These are phyloP conservation scores for Danio tinwini DNA, from an alignment of 2,797 vertebrate genomes.

Conservation along the genomic window DNA sequence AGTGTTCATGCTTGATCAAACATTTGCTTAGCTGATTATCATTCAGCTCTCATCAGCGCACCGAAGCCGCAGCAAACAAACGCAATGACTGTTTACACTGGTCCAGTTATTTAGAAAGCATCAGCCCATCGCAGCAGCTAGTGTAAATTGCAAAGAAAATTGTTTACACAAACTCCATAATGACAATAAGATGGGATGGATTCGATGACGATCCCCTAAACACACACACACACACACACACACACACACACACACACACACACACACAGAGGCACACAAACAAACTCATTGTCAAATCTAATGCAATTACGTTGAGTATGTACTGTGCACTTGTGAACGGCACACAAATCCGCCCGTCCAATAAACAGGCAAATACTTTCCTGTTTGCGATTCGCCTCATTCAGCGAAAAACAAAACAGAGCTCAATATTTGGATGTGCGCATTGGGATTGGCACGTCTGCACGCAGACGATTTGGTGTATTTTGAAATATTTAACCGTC, in stretches of 20 bases:
- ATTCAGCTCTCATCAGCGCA: slow-evolving; percentile 16
- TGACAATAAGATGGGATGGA: slow-evolving; percentile 35
- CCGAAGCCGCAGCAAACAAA: slow-evolving; percentile 26
- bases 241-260: slow-evolving; percentile 17
- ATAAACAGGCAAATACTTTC: slow-evolving; percentile 45
- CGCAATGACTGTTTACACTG: slow-evolving; percentile 37
- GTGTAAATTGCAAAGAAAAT: slow-evolving; percentile 40
- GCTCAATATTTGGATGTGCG: slow-evolving; percentile 52
- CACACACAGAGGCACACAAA: background rate
- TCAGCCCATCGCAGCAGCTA: background rate
- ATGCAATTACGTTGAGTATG: slow-evolving; percentile 55
- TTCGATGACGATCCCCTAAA: slow-evolving; percentile 46
- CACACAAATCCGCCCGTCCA: slow-evolving; percentile 24
- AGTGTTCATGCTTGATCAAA: slow-evolving; percentile 26
- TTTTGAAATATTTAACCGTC: slow-evolving; percentile 57
- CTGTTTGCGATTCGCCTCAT: slow-evolving; percentile 29
- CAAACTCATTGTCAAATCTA: slow-evolving; percentile 41
- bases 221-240: slow-evolving; percentile 15
- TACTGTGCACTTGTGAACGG: slow-evolving; percentile 39
- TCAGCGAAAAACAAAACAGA: slow-evolving; percentile 24
- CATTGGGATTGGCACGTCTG: slow-evolving; percentile 51
- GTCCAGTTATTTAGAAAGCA: slow-evolving; percentile 37
- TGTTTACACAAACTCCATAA: slow-evolving; percentile 37
- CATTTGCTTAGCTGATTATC: slow-evolving; percentile 36
- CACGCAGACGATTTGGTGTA: slow-evolving; percentile 47